These are phyloP conservation scores for Camponotus fellah DNA, from an alignment of 2,888 invertebrate species.

Conservation along the genomic window DNA sequence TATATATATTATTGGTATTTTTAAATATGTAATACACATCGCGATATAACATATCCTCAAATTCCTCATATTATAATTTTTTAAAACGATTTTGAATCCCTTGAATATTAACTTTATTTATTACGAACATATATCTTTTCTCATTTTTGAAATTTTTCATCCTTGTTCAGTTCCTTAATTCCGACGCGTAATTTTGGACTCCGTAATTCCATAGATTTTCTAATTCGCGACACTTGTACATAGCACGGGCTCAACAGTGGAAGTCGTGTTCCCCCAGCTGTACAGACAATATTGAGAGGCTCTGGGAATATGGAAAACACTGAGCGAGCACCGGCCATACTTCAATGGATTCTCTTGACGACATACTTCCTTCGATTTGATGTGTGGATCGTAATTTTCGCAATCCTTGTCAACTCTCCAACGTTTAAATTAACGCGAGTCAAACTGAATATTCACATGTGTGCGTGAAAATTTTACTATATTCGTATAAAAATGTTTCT, in stretches of 20 bases:
- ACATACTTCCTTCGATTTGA: neutral
- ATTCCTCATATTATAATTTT: neutral
- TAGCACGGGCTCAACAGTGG: conserved; percentile 83
- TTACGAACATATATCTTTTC: neutral
- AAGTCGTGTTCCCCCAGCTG: conserved; percentile 85
- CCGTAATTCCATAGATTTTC: conserved; percentile 21
- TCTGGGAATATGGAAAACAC: conserved; percentile 85
- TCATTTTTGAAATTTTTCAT: neutral
- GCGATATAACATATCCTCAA: neutral
- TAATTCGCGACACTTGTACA: neutral
- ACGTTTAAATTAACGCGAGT: neutral
- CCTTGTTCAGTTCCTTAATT: neutral
- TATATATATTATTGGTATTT: neutral
- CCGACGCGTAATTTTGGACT: neutral
- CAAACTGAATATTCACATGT: neutral
- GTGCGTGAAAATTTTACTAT: conserved; percentile 5
- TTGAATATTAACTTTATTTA: neutral
- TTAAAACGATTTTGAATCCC: neutral
- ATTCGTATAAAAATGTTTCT: neutral
- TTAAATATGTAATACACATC: neutral
- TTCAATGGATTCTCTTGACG: conserved; percentile 15
- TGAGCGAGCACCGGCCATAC: conserved; percentile 82
- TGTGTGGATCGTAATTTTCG: neutral
- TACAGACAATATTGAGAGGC: conserved; percentile 76
- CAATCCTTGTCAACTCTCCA: neutral